phyloP scores from a whole-genome alignment of 2,888 invertebrate genomes.

The Dolomedes plantarius region DNA sequence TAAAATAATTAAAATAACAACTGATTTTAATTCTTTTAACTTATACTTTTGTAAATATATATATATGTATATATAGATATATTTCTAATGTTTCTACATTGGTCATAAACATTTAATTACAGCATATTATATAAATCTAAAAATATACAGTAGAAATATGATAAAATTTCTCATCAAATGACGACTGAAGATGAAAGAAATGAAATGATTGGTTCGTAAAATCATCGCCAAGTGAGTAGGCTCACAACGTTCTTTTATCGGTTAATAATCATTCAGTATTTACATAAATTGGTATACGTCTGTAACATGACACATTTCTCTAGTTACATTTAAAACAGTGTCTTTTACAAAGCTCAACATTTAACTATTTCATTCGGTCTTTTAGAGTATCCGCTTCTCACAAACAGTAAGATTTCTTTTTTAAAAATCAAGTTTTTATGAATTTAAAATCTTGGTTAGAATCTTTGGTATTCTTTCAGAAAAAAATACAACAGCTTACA shows the following conservation, averaged over 20 bases:
- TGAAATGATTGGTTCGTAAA: slow-evolving; percentile 19
- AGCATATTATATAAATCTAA: slow-evolving; percentile 45
- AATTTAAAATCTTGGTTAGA: slow-evolving; percentile 5
- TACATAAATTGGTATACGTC: slow-evolving; percentile 39
- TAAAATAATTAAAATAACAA: slow-evolving; percentile 32
- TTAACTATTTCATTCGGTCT: not conserved
- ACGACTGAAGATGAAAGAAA: slow-evolving; percentile 8
- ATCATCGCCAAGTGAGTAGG: not conserved
- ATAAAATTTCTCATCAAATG: slow-evolving; percentile 27
- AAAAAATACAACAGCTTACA: not conserved
- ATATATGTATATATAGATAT: not conserved
- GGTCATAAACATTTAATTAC: slow-evolving; percentile 28
- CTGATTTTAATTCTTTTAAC: slow-evolving; percentile 3
- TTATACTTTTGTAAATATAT: slow-evolving; percentile 30
- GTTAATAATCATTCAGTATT: slow-evolving; percentile 51
- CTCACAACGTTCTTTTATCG: not conserved
- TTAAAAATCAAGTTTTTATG: not conserved
- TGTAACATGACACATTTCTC: not conserved
- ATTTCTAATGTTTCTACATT: slow-evolving; percentile 7
- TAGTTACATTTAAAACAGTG: not conserved
- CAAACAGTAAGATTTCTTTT: not conserved
- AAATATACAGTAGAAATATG: slow-evolving; percentile 52
- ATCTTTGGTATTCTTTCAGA: not conserved
- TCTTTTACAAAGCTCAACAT: not conserved
- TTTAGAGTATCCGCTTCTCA: not conserved